Percentiles rank a stretch among this genome's conserved stretches.
These are phyloP conservation scores for Orius insidiosus DNA, from an alignment of 1,140 invertebrate species.

Conservation along the genomic window DNA sequence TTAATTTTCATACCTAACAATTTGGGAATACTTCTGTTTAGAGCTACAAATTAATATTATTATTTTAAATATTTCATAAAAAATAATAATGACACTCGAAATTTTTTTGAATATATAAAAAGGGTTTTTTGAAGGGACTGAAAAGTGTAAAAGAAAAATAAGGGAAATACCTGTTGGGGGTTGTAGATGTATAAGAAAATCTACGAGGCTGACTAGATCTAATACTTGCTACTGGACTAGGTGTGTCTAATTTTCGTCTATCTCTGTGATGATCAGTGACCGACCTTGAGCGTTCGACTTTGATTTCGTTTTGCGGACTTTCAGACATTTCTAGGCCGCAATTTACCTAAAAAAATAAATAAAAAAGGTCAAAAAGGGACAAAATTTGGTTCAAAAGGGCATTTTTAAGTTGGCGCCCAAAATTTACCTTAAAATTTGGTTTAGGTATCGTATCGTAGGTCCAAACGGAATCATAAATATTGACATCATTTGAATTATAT, in stretches of 20 bases:
- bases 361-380: not conserved
- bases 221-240: constrained; percentile 16
- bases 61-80: too few relatives aligned
- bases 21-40: constrained; percentile 3
- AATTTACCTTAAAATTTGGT: constrained; percentile 10
- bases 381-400: not conserved
- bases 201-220: constrained; percentile 17
- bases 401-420: not conserved
- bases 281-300: constrained; percentile 25
- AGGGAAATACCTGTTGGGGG: constrained; percentile 16
- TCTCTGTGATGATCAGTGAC: constrained; percentile 26
- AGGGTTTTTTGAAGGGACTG: too few relatives aligned
- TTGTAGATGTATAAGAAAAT: constrained; percentile 19
- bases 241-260: constrained; percentile 13
- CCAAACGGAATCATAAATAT: constrained; percentile 40
- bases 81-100: too few relatives aligned
- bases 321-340: constrained; percentile 7
- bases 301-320: constrained; percentile 15
- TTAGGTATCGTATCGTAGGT: not conserved
- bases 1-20: constrained; percentile 6
- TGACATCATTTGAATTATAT: constrained; percentile 61
- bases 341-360: constrained; percentile 6
- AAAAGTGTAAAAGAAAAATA: not conserved
- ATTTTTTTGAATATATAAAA: too few relatives aligned
- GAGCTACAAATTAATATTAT: not conserved